Evolutionary conservation across 2,888 invertebrate species (phyloP).

Genomic region (Omphaloscelis lunosa): DNA sequence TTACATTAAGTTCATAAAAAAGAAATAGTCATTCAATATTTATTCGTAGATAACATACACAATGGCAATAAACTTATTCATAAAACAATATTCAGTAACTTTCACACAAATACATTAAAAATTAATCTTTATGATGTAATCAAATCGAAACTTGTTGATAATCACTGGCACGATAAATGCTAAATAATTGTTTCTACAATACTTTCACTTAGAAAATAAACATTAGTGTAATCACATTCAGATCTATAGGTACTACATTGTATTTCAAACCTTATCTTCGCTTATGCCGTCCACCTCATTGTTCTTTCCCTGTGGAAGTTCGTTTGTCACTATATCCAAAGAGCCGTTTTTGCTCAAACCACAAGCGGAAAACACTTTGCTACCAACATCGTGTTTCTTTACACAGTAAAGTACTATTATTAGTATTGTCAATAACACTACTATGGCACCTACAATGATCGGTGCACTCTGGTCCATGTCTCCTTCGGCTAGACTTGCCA

Average conservation of each 20-base stretch:
- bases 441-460: conserved; percentile 83
- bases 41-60: conserved; percentile 57
- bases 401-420: conserved; percentile 85
- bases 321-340: conserved; percentile 85
- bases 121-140: conserved; percentile 46
- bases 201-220: conserved; percentile 57
- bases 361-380: conserved; percentile 80
- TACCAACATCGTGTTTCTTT: conserved; percentile 80
- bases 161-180: conserved; percentile 51
- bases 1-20: conserved; percentile 11
- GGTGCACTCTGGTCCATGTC: conserved; percentile 85
- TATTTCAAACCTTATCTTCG: conserved; percentile 83
- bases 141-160: conserved; percentile 49
- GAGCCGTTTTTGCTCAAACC: conserved; percentile 87
- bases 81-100: conserved; percentile 50
- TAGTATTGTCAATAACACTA: conserved; percentile 79
- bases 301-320: conserved; percentile 78
- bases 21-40: conserved; percentile 36
- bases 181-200: conserved; percentile 52
- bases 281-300: conserved; percentile 81
- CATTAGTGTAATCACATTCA: conserved; percentile 55
- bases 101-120: conserved; percentile 53
- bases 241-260: conserved; percentile 23
- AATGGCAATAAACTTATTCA: conserved; percentile 53
- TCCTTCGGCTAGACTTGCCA: conserved; percentile 70